Evolutionary conservation across 1,140 invertebrate species (phyloP), one percentile per base, ranked within the genome.

Genomic region (Neodiprion virginianus): DNA sequence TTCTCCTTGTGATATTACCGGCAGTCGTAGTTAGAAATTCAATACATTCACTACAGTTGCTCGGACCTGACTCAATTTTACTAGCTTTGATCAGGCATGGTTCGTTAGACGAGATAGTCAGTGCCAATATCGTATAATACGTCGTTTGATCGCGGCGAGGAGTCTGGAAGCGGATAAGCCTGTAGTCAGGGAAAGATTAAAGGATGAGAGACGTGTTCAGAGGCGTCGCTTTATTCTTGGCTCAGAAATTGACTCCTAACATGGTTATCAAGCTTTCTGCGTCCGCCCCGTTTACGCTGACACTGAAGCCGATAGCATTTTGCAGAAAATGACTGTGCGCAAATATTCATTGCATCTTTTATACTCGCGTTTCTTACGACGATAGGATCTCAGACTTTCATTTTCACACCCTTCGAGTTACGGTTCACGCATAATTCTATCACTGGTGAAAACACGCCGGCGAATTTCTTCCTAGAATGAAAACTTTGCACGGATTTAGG

Each of bases 201-300:
- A 61, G 53, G 53, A 14, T 9, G 11, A 61, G 10, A 53, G 69
- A 76, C 70, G 74, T 72, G 76, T 73, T 74, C 49, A 68, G 67
- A 73, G 73, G 75, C 73, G 67, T 83, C 79, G 78, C 75, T 80
- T 61, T 79, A 82, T 83, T 80, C 79, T 79, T 76, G 78, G 72
- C 73, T 77, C 73, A 79, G 82, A 82, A 78, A 85, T 85, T 83
- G 83, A 83, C 79, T 83, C 77, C 76, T 82, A 83, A 85, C 76
- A 78, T 67, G 66, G 79, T 83, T 85, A 75, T 74, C 75, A 40
- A 40, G 28, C 28, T 40, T 40, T 40, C 28, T 40, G 28, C 2
- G 74, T 79, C 79, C 78, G 74, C 79, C 76, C 73, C 67, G 76
- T 50, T 14, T 74, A 75, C 53, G 66, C 21, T 71, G 23, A 11